Conservation (phyloP, 2,797 vertebrate genomes). For the Varecia variegata region DNA sequence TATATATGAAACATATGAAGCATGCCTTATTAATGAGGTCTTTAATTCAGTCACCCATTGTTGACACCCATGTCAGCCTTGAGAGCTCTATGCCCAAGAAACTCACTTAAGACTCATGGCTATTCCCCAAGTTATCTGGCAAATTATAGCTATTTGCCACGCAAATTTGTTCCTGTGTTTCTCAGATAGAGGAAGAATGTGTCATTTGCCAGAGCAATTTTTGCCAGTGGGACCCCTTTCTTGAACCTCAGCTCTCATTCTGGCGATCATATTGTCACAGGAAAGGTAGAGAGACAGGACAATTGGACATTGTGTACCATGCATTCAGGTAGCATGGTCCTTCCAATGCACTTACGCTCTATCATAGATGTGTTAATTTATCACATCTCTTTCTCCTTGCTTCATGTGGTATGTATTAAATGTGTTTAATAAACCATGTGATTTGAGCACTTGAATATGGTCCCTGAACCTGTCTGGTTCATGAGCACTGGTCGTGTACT, state of each 20-base stretch:
- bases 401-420: neutral
- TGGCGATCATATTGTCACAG: neutral
- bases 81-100: neutral
- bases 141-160: neutral
- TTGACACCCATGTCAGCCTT: slow-evolving; percentile 30
- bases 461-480: neutral
- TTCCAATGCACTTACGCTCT: neutral
- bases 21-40: slow-evolving; percentile 42
- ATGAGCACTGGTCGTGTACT: neutral
- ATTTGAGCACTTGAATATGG: neutral
- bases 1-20: slow-evolving; percentile 38
- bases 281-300: neutral
- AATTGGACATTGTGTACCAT: neutral
- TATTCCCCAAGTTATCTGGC: neutral
- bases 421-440: neutral
- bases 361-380: neutral
- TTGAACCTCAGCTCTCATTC: neutral
- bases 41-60: slow-evolving; percentile 38
- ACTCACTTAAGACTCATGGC: neutral
- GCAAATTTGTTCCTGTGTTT: neutral
- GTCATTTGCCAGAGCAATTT: neutral
- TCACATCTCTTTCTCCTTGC: neutral
- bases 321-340: neutral
- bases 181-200: neutral
- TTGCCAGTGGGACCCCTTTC: neutral